These are phyloP conservation scores for Aethes cnicana DNA, from an alignment of 2,888 invertebrate species.

Conservation along the genomic window DNA sequence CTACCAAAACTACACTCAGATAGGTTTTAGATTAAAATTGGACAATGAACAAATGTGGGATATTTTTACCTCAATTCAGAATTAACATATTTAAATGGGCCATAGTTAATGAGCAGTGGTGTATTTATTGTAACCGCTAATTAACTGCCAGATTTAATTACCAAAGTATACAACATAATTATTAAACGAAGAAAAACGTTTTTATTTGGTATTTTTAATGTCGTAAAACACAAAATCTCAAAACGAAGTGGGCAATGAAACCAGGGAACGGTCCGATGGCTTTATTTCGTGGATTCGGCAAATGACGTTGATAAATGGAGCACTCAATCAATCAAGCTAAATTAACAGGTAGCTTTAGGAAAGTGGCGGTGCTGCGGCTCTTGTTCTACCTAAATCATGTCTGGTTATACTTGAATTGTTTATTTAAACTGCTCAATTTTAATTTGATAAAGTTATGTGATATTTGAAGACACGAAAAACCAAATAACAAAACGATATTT, in stretches of 20 bases:
- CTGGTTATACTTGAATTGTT: neutral
- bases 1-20: no score
- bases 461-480: no score
- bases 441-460: no score
- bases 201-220: neutral
- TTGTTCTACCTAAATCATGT: slow-evolving; percentile 45
- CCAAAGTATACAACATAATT: neutral
- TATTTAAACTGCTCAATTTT: no score
- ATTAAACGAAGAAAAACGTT: neutral
- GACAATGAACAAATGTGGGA: no score
- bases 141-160: no score
- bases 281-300: slow-evolving; percentile 35
- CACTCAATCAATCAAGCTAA: slow-evolving; percentile 22
- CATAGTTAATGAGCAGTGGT: no score
- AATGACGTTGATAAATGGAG: slow-evolving; percentile 16
- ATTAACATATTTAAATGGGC: no score
- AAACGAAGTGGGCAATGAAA: slow-evolving; percentile 34
- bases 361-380: slow-evolving; percentile 51
- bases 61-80: no score
- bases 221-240: slow-evolving; percentile 23
- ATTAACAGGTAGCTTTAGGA: slow-evolving; percentile 38
- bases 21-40: no score
- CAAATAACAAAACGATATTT: no score
- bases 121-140: neutral
- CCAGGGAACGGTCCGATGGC: slow-evolving; percentile 36